A percentile compares a stretch with the other conserved stretches of the same genome.
Evolutionary conservation across 35 echinoderm and acorn worm genomes (phyloP).

Genomic region (Apostichopus japonicus): DNA sequence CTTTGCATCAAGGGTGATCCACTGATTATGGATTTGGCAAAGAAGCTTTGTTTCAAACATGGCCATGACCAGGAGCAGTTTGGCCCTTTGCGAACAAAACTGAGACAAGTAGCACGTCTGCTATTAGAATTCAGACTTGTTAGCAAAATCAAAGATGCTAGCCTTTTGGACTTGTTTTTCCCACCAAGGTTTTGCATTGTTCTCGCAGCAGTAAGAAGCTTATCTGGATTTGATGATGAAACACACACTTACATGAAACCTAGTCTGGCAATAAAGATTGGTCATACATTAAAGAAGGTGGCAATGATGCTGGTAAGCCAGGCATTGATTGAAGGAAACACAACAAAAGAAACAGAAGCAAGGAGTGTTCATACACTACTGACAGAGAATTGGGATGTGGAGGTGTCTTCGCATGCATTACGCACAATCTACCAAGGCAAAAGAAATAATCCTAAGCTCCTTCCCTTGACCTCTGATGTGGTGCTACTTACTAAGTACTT

Average conservation of each 20-base stretch:
- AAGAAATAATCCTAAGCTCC: conserved; percentile 67
- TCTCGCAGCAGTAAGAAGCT: not conserved
- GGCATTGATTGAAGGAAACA: conserved; percentile 37
- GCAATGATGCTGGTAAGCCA: conserved; percentile 59
- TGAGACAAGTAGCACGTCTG: conserved; percentile 66
- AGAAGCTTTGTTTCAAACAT: conserved; percentile 68
- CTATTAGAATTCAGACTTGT: conserved; percentile 61
- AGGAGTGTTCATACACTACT: conserved; percentile 17
- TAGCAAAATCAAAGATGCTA: conserved; percentile 38
- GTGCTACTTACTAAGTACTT: conserved; percentile 68
- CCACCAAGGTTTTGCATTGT: not conserved
- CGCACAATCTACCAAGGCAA: conserved; percentile 73
- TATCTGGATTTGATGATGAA: conserved; percentile 74
- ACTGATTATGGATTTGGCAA: conserved; percentile 53
- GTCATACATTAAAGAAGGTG: conserved; percentile 73
- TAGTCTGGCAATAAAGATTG: conserved; percentile 75
- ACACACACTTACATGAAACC: conserved; percentile 69
- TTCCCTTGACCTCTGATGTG: conserved; percentile 81
- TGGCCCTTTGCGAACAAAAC: conserved; percentile 57
- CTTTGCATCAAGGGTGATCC: conserved; percentile 56
- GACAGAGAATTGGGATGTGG: conserved; percentile 68
- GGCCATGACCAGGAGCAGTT: conserved; percentile 76
- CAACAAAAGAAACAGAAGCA: conserved; percentile 30
- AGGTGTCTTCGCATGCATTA: conserved; percentile 70
- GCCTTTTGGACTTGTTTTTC: not conserved